Conservation (phyloP, 2,113 vertebrate genomes). For the Pterocles gutturalis region DNA sequence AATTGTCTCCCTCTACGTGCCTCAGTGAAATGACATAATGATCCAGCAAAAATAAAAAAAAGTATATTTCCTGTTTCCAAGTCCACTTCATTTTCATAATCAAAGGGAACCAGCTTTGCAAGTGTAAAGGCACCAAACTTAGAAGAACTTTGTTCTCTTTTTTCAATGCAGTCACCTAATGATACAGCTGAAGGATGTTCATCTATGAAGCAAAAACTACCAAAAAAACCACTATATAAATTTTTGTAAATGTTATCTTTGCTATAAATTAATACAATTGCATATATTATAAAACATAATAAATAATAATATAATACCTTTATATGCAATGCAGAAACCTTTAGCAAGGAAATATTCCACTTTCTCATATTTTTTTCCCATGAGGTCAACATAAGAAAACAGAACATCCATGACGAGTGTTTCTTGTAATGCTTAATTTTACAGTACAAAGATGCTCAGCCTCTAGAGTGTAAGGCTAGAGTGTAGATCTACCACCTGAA, state of each 20-base stretch:
- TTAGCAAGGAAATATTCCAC: not conserved
- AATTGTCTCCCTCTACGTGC: not conserved
- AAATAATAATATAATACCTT: not conserved
- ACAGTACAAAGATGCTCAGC: not conserved
- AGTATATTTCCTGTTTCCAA: not conserved
- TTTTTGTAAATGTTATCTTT: not conserved
- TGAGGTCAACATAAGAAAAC: not conserved
- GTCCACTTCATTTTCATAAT: not conserved
- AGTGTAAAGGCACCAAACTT: fast-evolving
- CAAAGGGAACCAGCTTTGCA: not conserved
- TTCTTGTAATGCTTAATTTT: not conserved
- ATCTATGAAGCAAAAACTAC: not conserved
- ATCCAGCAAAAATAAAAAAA: not conserved
- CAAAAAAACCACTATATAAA: fast-evolving
- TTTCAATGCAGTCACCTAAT: not conserved
- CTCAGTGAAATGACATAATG: not conserved
- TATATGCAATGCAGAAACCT: not conserved
- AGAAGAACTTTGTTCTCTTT: not conserved
- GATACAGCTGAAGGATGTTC: not conserved
- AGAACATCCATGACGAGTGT: not conserved
- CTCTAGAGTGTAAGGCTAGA: not conserved
- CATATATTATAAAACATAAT: not conserved
- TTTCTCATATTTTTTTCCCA: not conserved
- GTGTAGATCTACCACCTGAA: not conserved
- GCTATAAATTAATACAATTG: not conserved